These are phyloP conservation scores for Cheilosia impressa DNA, from an alignment of 2,888 invertebrate species.

Conservation along the genomic window DNA sequence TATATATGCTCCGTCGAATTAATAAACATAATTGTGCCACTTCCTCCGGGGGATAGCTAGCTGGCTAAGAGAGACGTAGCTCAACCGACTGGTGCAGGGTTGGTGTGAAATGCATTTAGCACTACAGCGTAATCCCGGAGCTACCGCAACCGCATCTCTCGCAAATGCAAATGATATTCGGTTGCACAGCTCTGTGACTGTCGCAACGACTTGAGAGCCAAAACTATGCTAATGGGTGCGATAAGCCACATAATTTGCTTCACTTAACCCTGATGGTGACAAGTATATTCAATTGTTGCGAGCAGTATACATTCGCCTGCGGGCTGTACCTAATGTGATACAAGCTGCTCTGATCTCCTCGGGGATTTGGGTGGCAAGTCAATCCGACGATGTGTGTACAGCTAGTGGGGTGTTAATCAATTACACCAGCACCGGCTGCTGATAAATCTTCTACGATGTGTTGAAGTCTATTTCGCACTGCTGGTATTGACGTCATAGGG, in stretches of 20 bases:
- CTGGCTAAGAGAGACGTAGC: background rate
- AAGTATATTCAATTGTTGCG: constrained; percentile 21
- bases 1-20: constrained; percentile 23
- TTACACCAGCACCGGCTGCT: background rate
- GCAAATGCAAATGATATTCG: constrained; percentile 45
- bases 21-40: constrained; percentile 31
- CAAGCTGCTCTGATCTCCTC: background rate
- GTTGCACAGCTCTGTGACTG: constrained; percentile 8
- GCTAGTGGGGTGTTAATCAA: no score
- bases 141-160: constrained; percentile 34
- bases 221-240: constrained; percentile 48
- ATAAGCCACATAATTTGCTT: constrained; percentile 48
- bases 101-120: constrained; percentile 53
- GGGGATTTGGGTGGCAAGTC: constrained; percentile 7
- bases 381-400: background rate
- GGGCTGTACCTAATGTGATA: background rate
- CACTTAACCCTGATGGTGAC: constrained; percentile 34
- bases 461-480: constrained; percentile 8
- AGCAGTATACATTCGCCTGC: background rate
- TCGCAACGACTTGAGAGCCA: constrained; percentile 20
- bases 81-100: background rate
- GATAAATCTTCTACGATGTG: background rate
- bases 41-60: background rate
- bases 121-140: constrained; percentile 39
- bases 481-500: constrained; percentile 11